Base-by-base conservation (phyloP, 2,888 invertebrate genomes). In the Melanchra persicariae region DNA sequence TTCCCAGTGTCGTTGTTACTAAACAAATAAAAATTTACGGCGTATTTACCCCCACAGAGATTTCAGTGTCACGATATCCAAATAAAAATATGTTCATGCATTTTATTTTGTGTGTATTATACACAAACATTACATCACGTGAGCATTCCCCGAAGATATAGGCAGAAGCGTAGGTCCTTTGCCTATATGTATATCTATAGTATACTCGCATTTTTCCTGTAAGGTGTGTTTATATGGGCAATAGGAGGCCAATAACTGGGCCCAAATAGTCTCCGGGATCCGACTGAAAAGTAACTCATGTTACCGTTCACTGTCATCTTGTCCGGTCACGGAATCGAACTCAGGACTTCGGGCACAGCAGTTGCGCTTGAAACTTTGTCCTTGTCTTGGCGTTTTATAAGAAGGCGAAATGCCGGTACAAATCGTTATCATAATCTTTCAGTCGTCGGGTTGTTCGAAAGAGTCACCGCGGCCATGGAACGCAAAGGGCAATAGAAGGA, bases 11-110 rank as follows among this genome's bases (percentile, higher is more conserved):
- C 43, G 26, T 22, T 60, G 40, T 60, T 61, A 61, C 69, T 63
- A 63, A 62, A 43, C 47, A 70, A 75, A 75, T 70, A 77, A 54
- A 52, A 62, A 70, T 43, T 26, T 70, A 63, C 34, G 52, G 17
- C 40, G 22, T 49, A 70, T 52, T 5, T 40, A 34, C 5, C 30
- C 47, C 77, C 34, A 49, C 34, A 70, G 74, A 77, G 77, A 75
- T 54, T 63, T 70, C 40, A 58, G 43, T 62, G 57, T 24, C 57
- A 66, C 22, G 15, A 17, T 45, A 22, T 45, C 30, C 26, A 47
- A 52, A 52, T 26, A 52, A 34, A 54, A 30, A 34, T 19, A 24
- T 43, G 22, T 19, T 34, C 7, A 12, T 55, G 19, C 1, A 30
- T 26, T 49, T 66, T 54, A 2, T 30, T 54, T 59, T 45, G 19